A percentile compares a stretch with the other conserved stretches of the same genome.
These are phyloP conservation scores for Fistularia commersonii DNA, from an alignment of 2,797 vertebrate species.

Conservation along the genomic window DNA sequence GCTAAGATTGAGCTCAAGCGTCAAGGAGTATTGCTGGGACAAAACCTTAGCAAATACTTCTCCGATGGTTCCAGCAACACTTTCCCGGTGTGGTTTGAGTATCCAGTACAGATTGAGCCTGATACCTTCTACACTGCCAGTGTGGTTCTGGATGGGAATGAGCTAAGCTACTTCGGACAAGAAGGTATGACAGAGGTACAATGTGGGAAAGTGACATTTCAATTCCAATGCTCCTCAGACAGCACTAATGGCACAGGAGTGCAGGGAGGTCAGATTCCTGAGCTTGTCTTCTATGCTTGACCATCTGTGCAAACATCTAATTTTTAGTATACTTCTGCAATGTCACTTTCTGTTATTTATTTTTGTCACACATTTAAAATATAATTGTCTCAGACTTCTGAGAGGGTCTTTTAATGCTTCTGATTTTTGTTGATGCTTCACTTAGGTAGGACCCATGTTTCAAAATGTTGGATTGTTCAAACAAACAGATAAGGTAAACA, in stretches of 20 bases:
- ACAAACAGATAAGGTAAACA: slow-evolving; percentile 13
- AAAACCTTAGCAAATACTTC: slow-evolving; percentile 96
- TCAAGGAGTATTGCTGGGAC: slow-evolving; percentile 89
- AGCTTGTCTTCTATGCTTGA: slow-evolving; percentile 97
- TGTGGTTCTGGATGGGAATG: slow-evolving; percentile 91
- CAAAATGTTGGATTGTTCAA: slow-evolving; percentile 26
- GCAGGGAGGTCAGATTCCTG: slow-evolving; percentile 96
- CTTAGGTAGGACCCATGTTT: slow-evolving; percentile 42
- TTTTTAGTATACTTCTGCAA: slow-evolving; percentile 37
- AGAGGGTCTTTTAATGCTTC: slow-evolving; percentile 38
- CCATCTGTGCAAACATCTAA: slow-evolving; percentile 11
- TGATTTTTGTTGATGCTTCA: slow-evolving; percentile 34
- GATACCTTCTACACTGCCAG: slow-evolving; percentile 98
- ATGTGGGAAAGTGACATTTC: slow-evolving; percentile 96
- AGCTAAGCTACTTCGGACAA: slow-evolving; percentile 97
- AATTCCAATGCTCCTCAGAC: slow-evolving; percentile 98
- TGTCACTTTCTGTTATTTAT: slow-evolving; percentile 56
- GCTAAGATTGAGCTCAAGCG: slow-evolving; percentile 96
- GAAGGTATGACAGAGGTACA: slow-evolving; percentile 99
- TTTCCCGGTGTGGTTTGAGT: slow-evolving; percentile 96
- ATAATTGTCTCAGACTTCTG: slow-evolving; percentile 20
- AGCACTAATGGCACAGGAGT: slow-evolving; percentile 98
- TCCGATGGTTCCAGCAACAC: slow-evolving; percentile 97
- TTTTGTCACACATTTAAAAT: slow-evolving; percentile 43
- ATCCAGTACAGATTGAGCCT: slow-evolving; percentile 95